These are phyloP conservation scores for Dendroctonus ponderosae DNA, from an alignment of 1,140 invertebrate genomes.

Conservation along the genomic window DNA sequence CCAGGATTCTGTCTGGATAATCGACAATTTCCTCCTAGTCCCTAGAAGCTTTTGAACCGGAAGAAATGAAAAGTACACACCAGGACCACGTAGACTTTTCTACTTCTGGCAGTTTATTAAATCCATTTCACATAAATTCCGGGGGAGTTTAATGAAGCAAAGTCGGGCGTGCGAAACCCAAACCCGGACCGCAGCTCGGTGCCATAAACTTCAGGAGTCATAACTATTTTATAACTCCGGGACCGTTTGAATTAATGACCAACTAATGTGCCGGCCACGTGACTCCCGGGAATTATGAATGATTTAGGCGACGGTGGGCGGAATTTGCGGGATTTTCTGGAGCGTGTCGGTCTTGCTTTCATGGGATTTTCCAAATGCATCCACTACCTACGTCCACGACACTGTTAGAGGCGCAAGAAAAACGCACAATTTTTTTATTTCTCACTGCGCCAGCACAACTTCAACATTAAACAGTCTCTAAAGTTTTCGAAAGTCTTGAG, in stretches of 20 bases:
- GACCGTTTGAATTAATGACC: conserved; percentile 14
- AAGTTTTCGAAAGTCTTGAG: no score
- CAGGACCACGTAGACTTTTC: no score
- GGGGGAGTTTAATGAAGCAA: background rate
- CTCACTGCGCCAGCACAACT: no score
- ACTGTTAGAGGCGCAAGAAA: no score
- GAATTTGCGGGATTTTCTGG: background rate
- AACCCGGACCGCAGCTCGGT: conserved; percentile 2
- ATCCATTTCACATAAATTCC: no score
- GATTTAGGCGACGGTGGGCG: conserved; percentile 5
- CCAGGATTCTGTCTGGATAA: no score
- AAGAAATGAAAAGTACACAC: no score
- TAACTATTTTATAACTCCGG: conserved; percentile 21
- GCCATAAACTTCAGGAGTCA: conserved; percentile 12
- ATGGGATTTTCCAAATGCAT: background rate
- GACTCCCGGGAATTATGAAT: conserved; percentile 7
- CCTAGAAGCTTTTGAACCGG: no score
- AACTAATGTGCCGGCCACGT: conserved; percentile 7
- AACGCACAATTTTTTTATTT: no score
- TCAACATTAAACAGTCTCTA: no score
- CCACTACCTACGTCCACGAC: background rate
- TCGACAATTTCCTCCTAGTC: no score
- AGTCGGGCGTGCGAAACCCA: conserved; percentile 6
- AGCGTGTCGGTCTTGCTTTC: background rate
- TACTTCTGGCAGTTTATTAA: no score